phyloP scores from a whole-genome alignment of 2,113 vertebrate genomes.

The Rallus limicola region DNA sequence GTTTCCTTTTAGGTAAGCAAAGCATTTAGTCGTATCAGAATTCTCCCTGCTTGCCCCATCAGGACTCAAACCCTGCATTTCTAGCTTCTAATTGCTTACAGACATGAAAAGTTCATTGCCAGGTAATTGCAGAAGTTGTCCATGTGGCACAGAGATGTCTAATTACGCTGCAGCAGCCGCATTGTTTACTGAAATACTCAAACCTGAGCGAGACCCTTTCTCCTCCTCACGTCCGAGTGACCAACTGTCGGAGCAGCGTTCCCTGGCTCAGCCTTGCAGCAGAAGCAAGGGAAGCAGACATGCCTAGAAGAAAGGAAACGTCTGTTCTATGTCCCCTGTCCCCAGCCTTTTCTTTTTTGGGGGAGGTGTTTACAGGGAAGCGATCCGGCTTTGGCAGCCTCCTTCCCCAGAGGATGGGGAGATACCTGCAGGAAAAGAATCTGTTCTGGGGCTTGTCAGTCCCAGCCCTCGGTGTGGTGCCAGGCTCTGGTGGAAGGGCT shows the following conservation, averaged over 20 bases:
- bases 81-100: not conserved
- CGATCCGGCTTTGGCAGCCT: not conserved
- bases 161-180: not conserved
- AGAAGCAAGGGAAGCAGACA: not conserved
- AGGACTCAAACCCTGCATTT: not conserved
- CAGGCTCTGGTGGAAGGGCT: not conserved
- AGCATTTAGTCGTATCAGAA: not conserved
- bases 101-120: not conserved
- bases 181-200: not conserved
- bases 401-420: not conserved
- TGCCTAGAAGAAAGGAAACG: not conserved
- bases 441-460: not conserved
- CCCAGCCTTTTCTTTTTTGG: not conserved
- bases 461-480: not conserved
- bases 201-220: not conserved
- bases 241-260: conserved; percentile 5
- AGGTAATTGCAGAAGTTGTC: not conserved
- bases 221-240: not conserved
- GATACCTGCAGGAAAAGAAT: not conserved
- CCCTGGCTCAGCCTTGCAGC: not conserved
- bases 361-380: not conserved
- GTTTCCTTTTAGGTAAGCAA: not conserved
- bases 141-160: not conserved
- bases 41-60: not conserved
- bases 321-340: not conserved